phyloP scores from a whole-genome alignment of 2,888 invertebrate genomes.

The Chaitophorus viminalis region DNA sequence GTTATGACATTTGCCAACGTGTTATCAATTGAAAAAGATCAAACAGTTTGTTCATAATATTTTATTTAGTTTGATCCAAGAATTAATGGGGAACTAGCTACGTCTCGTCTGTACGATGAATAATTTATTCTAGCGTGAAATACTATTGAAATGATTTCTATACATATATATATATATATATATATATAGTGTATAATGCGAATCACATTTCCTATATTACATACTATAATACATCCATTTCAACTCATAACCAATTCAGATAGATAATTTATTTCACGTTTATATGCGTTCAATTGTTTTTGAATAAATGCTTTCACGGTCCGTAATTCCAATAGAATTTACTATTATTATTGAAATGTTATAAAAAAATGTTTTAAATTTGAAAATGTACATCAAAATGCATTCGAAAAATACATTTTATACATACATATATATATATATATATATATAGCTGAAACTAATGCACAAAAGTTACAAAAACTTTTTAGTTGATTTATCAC shows the following conservation, averaged over 20 bases:
- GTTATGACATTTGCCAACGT: too few species aligned
- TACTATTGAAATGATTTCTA: background rate
- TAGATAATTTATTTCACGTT: background rate
- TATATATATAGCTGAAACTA: background rate
- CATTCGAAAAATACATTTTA: background rate
- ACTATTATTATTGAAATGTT: background rate
- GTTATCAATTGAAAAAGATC: background rate
- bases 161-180: too few species aligned
- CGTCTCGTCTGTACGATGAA: background rate
- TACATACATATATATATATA: background rate
- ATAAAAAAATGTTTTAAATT: background rate
- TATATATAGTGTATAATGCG: background rate
- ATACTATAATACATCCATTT: background rate
- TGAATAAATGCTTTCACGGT: background rate
- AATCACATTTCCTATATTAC: background rate
- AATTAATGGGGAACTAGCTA: background rate
- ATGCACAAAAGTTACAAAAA: conserved; percentile 1
- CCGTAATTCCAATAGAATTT: background rate
- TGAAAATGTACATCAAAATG: background rate
- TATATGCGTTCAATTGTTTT: background rate
- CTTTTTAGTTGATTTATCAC: conserved; percentile 28
- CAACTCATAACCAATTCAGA: background rate
- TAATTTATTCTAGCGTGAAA: conserved; percentile 1
- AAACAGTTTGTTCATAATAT: background rate
- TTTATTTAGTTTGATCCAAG: background rate